Conservation (phyloP, 2,888 invertebrate genomes). For the Epirrhoe alternata region DNA sequence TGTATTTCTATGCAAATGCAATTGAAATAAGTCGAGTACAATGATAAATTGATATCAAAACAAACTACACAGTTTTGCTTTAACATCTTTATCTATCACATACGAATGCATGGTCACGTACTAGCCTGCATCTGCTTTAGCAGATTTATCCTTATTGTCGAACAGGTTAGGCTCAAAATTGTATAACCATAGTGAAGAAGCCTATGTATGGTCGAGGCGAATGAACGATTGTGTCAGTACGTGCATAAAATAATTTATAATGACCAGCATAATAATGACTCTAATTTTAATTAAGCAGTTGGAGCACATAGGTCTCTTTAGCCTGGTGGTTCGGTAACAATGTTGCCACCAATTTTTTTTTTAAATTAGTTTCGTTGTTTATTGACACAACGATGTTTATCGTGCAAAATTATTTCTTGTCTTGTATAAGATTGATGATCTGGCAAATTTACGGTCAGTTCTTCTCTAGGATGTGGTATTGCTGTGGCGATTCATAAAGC, state of each 20-base stretch:
- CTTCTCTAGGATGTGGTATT: too few relatives aligned
- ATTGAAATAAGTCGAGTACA: slow-evolving; percentile 19
- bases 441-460: background rate
- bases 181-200: slow-evolving; percentile 43
- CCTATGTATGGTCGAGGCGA: slow-evolving; percentile 56
- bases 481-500: too few relatives aligned
- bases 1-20: slow-evolving; percentile 35
- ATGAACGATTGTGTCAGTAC: slow-evolving; percentile 69
- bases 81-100: slow-evolving; percentile 52
- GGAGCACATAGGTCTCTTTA: slow-evolving; percentile 31
- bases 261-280: slow-evolving; percentile 46
- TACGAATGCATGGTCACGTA: slow-evolving; percentile 57
- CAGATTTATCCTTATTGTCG: slow-evolving; percentile 25
- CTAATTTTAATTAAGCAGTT: slow-evolving; percentile 39
- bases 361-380: slow-evolving; percentile 52
- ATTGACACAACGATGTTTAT: slow-evolving; percentile 12
- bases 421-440: slow-evolving; percentile 6
- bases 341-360: slow-evolving; percentile 59
- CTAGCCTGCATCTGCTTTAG: slow-evolving; percentile 30
- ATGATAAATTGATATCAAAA: slow-evolving; percentile 44
- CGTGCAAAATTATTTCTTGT: slow-evolving; percentile 31
- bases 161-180: slow-evolving; percentile 27
- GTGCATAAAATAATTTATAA: slow-evolving; percentile 62
- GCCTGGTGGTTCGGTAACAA: slow-evolving; percentile 51
- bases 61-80: slow-evolving; percentile 51